Evolutionary conservation across 64 coral and sea anemone species (phyloP).

Genomic region (Platygyra sinensis): DNA sequence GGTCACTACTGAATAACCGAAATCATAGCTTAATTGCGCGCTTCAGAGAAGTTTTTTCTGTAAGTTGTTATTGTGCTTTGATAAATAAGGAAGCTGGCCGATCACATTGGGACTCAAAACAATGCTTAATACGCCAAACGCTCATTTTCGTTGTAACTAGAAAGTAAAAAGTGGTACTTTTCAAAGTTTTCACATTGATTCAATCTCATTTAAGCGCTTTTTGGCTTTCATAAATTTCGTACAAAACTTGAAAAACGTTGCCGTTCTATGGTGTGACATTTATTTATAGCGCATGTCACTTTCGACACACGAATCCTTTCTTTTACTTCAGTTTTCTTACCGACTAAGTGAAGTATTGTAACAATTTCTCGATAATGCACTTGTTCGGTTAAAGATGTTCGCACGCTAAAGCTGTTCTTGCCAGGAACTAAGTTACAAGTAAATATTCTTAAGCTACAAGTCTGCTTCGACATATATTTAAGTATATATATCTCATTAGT

Average conservation of each 20-base stretch:
- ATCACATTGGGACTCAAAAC: not conserved
- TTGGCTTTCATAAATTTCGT: not conserved
- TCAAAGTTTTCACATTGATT: not conserved
- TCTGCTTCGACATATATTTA: not conserved
- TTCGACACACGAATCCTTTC: not conserved
- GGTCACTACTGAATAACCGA: not conserved
- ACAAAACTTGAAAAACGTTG: not conserved
- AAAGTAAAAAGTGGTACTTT: not conserved
- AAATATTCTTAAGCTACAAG: not conserved
- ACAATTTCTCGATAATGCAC: no score
- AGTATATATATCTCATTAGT: not conserved
- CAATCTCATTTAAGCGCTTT: not conserved
- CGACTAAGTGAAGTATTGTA: no score
- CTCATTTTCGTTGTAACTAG: not conserved
- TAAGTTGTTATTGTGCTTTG: not conserved
- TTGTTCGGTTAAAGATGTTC: not conserved
- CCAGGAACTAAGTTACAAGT: not conserved
- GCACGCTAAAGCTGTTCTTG: not conserved
- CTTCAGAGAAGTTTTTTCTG: not conserved
- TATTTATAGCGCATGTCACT: not conserved
- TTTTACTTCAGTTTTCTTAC: not conserved
- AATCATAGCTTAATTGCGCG: not conserved
- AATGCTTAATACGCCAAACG: slow-evolving; percentile 1
- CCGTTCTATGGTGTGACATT: not conserved
- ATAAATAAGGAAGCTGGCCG: not conserved